Base-by-base conservation (phyloP, 2,797 vertebrate genomes). In the Lacerta viridis region DNA sequence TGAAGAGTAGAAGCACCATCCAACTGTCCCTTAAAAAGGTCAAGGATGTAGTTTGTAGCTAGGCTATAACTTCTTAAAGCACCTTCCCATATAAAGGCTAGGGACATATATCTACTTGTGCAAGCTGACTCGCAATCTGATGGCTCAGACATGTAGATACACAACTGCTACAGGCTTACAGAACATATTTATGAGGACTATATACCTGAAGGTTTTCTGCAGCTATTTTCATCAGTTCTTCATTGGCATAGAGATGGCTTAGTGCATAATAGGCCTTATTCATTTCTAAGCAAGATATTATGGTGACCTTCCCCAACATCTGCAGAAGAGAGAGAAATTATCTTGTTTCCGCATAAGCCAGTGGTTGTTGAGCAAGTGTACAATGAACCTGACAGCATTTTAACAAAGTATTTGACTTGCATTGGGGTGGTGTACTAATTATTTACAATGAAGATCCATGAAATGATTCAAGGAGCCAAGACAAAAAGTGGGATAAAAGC, bases 251-350 rank as follows among this genome's bases (percentile, higher is more conserved):
- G 50, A 80, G 87, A 64, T 88, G 83, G 50, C 25, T 84, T 80
- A 61, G 61, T 84, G 68, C 75, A 80, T 88, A 79, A 72, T 27
- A 80, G 46, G 27, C 55, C 82, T 72, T 83, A 41, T 46, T 71
- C 27, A 61, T 78, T 75, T 82, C 76, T 50, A 82, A 36, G 50
- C 75, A 78, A 88, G 10, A 59, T 27, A 41, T 69, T 79, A 36
- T 71, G 18, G 46, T 78, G 83, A 88, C 50, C 66, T 84, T 72
- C 79, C 50, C 10, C 68, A 79, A 88, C 9, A 71, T 33, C 27
- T 78, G 74, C n/a, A 84, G 33, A 55, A 55, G 29, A 83, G 23
- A 69, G 68, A 83, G 29, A 41, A 25, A 17, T 36, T 61, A 50
- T 9, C 36, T 59, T 15, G 55, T 7, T 55, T 55, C 13, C 1